phyloP scores from a whole-genome alignment of 2,888 invertebrate species.

The Griposia aprilina region DNA sequence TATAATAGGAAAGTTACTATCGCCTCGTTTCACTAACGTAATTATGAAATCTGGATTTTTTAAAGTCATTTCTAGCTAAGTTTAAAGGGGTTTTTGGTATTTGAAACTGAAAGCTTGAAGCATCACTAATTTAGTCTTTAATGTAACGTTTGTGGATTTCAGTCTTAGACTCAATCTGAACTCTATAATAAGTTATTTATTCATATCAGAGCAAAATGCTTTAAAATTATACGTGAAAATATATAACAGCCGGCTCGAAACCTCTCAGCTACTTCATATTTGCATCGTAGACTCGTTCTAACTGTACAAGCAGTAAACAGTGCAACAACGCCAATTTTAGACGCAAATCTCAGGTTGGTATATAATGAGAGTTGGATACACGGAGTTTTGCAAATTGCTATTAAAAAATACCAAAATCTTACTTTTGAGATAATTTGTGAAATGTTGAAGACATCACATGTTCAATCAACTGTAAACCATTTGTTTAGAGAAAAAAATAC shows the following conservation, averaged over 20 bases:
- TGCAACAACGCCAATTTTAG: slow-evolving; percentile 37
- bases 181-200: background rate
- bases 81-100: background rate
- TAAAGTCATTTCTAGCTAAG: background rate
- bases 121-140: background rate
- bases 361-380: background rate
- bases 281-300: slow-evolving; percentile 56
- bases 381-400: background rate
- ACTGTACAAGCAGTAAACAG: slow-evolving; percentile 47
- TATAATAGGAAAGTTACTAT: background rate
- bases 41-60: no score
- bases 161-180: background rate
- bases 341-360: slow-evolving; percentile 10
- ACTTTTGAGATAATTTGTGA: background rate
- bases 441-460: background rate
- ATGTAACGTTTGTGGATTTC: background rate
- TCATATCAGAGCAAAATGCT: background rate
- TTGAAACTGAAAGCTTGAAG: background rate
- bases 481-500: background rate
- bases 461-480: background rate
- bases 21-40: background rate
- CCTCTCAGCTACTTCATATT: slow-evolving; percentile 22
- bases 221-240: background rate
- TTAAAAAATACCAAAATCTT: background rate
- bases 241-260: slow-evolving; percentile 20